These are phyloP conservation scores for Mya arenaria DNA, from an alignment of 1,140 invertebrate genomes.

Conservation along the genomic window DNA sequence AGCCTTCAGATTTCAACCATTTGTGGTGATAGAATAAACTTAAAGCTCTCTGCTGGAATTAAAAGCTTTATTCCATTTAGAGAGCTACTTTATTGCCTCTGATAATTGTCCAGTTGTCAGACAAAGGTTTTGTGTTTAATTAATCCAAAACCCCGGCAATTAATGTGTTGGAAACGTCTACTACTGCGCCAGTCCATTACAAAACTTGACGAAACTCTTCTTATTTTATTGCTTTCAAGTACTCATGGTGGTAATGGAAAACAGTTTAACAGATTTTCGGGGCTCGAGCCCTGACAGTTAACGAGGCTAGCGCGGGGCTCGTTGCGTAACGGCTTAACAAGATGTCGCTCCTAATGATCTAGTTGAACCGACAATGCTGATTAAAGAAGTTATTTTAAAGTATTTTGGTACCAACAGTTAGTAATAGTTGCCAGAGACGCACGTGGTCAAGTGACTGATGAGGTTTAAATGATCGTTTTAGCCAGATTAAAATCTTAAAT, in stretches of 20 bases:
- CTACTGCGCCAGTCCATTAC: constrained; percentile 31
- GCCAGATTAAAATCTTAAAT: no score
- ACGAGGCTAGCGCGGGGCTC: constrained; percentile 21
- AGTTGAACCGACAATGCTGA: not conserved
- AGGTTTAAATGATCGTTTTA: no score
- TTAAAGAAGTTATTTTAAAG: no score
- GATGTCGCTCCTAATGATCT: constrained; percentile 2
- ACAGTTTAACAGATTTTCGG: constrained; percentile 25
- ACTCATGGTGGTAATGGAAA: constrained; percentile 36
- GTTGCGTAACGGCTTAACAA: constrained; percentile 21
- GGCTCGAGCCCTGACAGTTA: constrained; percentile 17
- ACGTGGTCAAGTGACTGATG: no score
- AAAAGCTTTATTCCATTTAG: constrained; percentile 54
- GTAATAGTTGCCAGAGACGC: no score
- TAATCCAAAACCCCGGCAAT: constrained; percentile 50
- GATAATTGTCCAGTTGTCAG: constrained; percentile 49
- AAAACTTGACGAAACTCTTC: constrained; percentile 26
- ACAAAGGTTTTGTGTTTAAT: constrained; percentile 52
- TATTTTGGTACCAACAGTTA: no score
- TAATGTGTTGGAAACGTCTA: constrained; percentile 54
- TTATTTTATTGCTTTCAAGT: constrained; percentile 38
- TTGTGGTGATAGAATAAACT: constrained; percentile 20
- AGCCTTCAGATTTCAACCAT: not conserved
- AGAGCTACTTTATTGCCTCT: constrained; percentile 48
- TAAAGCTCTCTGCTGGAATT: constrained; percentile 16